phyloP scores from a whole-genome alignment of 2,113 vertebrate species.

The Lepisosteus oculatus region DNA sequence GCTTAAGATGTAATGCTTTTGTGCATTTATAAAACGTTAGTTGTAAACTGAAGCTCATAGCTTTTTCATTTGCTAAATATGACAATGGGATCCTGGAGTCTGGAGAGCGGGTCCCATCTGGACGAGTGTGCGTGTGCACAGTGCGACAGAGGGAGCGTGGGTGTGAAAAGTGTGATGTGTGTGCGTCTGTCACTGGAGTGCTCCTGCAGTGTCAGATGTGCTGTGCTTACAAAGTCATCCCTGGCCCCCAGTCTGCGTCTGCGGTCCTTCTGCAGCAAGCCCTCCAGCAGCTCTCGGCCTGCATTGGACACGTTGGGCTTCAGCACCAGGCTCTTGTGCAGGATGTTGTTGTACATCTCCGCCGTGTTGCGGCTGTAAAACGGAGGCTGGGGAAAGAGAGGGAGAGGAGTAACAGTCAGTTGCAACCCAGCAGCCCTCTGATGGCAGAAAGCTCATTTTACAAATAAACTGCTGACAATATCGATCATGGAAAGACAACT shows the following conservation, averaged over 20 bases:
- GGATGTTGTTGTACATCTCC: constrained; percentile 79
- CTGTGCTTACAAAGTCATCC: constrained; percentile 69
- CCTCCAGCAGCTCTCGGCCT: constrained; percentile 65
- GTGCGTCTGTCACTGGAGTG: too few species aligned
- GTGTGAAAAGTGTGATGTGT: not conserved
- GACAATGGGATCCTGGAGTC: too few species aligned
- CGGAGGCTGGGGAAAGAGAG: constrained; percentile 54
- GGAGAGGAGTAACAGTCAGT: constrained; percentile 4
- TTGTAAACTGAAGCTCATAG: too few species aligned
- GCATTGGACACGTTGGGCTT: constrained; percentile 73
- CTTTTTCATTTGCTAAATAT: too few species aligned
- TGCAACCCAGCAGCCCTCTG: not conserved
- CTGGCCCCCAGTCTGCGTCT: constrained; percentile 62
- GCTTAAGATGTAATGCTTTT: too few species aligned
- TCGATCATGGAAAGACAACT: too few species aligned
- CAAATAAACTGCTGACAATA: too few species aligned
- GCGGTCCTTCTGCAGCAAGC: constrained; percentile 72
- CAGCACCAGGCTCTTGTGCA: constrained; percentile 65
- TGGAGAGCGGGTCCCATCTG: too few species aligned
- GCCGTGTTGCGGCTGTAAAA: constrained; percentile 77
- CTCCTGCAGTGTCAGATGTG: too few species aligned
- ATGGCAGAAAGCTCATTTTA: too few species aligned
- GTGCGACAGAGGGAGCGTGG: not conserved
- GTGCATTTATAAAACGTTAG: too few species aligned
- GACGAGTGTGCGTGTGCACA: not conserved